phyloP scores from a whole-genome alignment of 2,888 invertebrate species.

The Drosophila melanosoma region DNA sequence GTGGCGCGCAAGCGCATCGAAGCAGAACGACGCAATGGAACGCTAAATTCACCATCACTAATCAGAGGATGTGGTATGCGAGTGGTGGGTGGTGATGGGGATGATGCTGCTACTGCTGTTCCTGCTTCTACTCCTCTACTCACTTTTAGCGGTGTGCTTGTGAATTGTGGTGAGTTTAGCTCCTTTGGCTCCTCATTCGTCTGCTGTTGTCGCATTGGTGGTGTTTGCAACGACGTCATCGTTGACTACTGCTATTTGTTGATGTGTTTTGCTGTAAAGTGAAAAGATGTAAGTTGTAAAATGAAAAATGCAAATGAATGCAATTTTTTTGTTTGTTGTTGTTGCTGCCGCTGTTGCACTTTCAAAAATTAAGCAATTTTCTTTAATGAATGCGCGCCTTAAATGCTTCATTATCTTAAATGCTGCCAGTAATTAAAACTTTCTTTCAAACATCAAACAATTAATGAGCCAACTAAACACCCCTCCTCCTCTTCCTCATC shows the following conservation, averaged over 20 bases:
- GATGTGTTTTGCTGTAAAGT: conserved; percentile 33
- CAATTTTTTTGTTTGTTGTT: conserved; percentile 20
- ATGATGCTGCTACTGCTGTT: conserved; percentile 15
- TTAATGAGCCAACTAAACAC: conserved; percentile 55
- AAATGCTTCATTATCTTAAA: conserved; percentile 77
- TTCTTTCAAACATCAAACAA: conserved; percentile 60
- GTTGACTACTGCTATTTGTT: conserved; percentile 19
- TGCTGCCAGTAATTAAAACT: conserved; percentile 70
- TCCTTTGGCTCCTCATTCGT: conserved; percentile 10
- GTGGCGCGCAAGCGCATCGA: conserved; percentile 89
- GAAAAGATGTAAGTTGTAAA: conserved; percentile 46
- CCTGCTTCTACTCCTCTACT: not conserved
- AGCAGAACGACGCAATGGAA: conserved; percentile 87
- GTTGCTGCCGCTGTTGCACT: conserved; percentile 50
- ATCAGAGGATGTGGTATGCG: conserved; percentile 69
- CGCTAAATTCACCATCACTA: conserved; percentile 34
- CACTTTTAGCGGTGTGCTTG: conserved; percentile 10
- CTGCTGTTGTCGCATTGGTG: conserved; percentile 41
- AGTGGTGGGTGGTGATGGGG: conserved; percentile 53
- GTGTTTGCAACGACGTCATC: conserved; percentile 57
- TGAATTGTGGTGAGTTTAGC: conserved; percentile 12
- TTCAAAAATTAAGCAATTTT: conserved; percentile 66
- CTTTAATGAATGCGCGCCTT: conserved; percentile 71
- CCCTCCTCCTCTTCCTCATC: rapidly evolving
- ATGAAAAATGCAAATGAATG: conserved; percentile 66